Conservation (phyloP, 1,140 invertebrate species). For the Wasmannia auropunctata region DNA sequence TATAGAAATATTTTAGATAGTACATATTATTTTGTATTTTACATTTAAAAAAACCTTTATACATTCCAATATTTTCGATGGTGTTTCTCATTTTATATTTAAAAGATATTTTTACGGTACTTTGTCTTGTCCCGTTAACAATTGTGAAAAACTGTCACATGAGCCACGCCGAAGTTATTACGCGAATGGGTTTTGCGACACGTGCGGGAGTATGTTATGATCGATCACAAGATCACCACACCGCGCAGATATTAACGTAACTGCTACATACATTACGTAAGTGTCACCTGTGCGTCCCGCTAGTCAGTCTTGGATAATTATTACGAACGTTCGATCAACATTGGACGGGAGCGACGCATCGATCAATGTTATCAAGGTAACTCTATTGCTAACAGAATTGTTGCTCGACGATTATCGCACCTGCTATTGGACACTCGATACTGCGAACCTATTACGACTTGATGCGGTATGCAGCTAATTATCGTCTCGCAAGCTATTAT, state of each 20-base stretch:
- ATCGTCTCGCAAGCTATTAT: slow-evolving; percentile 68
- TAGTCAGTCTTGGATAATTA: slow-evolving; percentile 73
- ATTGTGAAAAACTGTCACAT: slow-evolving; percentile 28
- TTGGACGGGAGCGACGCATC: slow-evolving; percentile 55
- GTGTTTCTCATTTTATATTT: background rate
- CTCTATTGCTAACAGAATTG: slow-evolving; percentile 72
- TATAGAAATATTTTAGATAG: background rate
- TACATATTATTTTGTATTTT: background rate
- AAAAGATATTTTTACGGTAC: background rate
- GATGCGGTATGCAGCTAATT: slow-evolving; percentile 61
- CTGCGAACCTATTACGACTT: slow-evolving; percentile 47
- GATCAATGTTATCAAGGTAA: slow-evolving; percentile 72
- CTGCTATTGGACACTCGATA: slow-evolving; percentile 64
- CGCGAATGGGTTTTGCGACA: slow-evolving; percentile 33
- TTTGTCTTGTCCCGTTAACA: background rate
- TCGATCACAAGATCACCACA: slow-evolving; percentile 62
- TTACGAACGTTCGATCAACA: slow-evolving; percentile 72
- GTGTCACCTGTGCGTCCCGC: slow-evolving; percentile 64
- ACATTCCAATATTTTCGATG: no score
- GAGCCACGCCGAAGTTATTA: slow-evolving; percentile 30
- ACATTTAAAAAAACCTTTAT: background rate
- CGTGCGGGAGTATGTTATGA: slow-evolving; percentile 31
- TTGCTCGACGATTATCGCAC: slow-evolving; percentile 70
- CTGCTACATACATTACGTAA: slow-evolving; percentile 70
- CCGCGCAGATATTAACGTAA: slow-evolving; percentile 68